A percentile compares a stretch with the other conserved stretches of the same genome.
phyloP scores from a whole-genome alignment of 2,888 invertebrate genomes.

The Phragmatobia fuliginosa region DNA sequence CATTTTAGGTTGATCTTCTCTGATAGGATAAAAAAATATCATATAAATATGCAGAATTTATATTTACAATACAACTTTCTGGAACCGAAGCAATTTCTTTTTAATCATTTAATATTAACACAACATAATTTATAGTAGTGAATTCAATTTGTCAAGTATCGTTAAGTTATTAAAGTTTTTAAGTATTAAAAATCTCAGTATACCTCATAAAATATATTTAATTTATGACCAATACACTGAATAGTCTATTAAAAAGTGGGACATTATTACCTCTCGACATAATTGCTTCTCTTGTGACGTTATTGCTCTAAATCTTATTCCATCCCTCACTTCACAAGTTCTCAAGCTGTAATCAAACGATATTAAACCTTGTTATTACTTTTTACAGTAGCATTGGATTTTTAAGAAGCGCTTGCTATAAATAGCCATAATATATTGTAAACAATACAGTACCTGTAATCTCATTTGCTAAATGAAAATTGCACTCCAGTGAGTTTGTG shows the following conservation, averaged over 20 bases:
- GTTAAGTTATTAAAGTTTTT: not conserved
- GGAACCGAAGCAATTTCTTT: not conserved
- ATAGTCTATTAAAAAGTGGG: not conserved
- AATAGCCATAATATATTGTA: not conserved
- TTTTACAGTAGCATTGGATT: slow-evolving; percentile 1
- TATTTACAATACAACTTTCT: not conserved
- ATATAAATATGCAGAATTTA: no score
- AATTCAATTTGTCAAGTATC: not conserved
- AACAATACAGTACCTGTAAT: not conserved
- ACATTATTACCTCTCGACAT: not conserved
- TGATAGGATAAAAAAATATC: no score
- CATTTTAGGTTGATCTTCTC: no score
- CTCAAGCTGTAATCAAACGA: slow-evolving; percentile 4
- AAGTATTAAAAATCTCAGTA: not conserved
- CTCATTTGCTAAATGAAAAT: not conserved
- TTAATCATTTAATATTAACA: not conserved
- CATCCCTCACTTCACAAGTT: not conserved
- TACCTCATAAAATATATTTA: not conserved
- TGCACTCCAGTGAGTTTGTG: not conserved
- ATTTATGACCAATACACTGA: not conserved
- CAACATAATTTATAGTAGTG: not conserved
- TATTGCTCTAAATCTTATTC: not conserved
- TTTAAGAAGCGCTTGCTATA: not conserved
- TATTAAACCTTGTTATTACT: not conserved
- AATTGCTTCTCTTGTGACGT: slow-evolving; percentile 1